Evolutionary conservation across 2,113 vertebrate genomes (phyloP), one percentile per base, ranked within the genome.

Genomic region (Ramphastos sulfuratus): DNA sequence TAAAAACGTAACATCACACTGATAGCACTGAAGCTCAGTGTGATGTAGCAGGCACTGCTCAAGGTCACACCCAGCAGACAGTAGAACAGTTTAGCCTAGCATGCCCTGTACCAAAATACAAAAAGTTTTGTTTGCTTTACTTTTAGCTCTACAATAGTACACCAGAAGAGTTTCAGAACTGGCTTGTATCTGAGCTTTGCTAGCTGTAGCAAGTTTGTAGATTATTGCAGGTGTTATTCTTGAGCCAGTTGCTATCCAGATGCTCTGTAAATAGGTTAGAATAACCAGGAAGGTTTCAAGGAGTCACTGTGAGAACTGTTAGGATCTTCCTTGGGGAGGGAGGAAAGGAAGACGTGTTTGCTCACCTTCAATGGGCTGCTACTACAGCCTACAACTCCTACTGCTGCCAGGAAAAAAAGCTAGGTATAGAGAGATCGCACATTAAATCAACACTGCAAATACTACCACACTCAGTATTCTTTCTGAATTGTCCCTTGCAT

Each of bases 321-420:
- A 4, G 7, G 9, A 59, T 39, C 35, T 23, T 76, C 20, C 23
- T 59, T 1, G 1, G 46, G 35, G 30, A 87, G 4, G 8, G 7
- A 85, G 6, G 15, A 16, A 54, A 71, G 33, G 10, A 46, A 63
- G 54, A 66, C 44, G 56, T 60, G 27, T 71, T 82, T 84, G 60
- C 64, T 55, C 85, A 50, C 66, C 23, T 85, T 92, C 84, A 54
- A 37, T 1, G 56, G 82, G 94, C 9, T 92, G 50, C 59, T 74
- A 24, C 61, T 75, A 55, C 93, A 90, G 89, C 83, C 74, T 93
- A 73, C 48, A 95, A 76, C 58, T 95, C 33, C 90, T 90, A 78
- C 94, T 94, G 30, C 66, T 54, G 2, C 60, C 90, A 87, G 78
- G 77, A 89, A 92, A 63, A 55, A 8, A 55, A 95, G 66, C 12